Base-by-base conservation (phyloP, 2,113 vertebrate species). In the Vidua macroura region DNA sequence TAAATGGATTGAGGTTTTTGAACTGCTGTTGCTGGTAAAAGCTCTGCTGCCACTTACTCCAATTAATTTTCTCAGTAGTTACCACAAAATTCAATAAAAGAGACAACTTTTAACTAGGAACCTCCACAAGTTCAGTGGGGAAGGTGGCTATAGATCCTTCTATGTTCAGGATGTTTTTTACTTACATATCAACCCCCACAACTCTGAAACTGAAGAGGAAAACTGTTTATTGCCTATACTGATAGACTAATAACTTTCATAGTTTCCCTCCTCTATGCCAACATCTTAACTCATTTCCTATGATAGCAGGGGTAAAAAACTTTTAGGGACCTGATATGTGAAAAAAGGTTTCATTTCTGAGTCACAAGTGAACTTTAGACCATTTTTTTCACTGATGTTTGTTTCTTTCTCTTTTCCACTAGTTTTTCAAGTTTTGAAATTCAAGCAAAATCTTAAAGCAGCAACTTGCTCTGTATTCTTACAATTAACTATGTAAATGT, bases 171-270 rank as follows among this genome's bases (percentile, higher is more conserved):
- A 25, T 90, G 27, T 10, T 51, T 74, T 83, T 8, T 76, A 44
- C 23, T 58, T 19, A n/a, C 8, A 6, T 30, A 66, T 31, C 15
- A 74, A 13, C 7, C 81, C 15, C 6, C 33, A 31, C 13, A 70
- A 76, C 25, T 9, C 33, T 83, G 48, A 69, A 83, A 64, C 2
- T 52, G 37, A 70, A 68, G 2, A 27, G 19, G 16, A 73, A 72
- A 81, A 43, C 3, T 37, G 11, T 90, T 80, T 59, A 53, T 18
- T 73, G 15, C 19, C 41, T 68, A 9, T 33, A 21, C 5, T 37
- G 24, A 15, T 14, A 41, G 3, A 9, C 7, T 41, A 37, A 52
- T 7, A 67, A 66, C 30, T 69, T 82, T 9, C 0, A 0, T 18
- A 66, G 9, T 24, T 21, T 87, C 39, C 10, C 17, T 56, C 23